Conservation (phyloP, 2,113 vertebrate genomes). For the Equus przewalskii region DNA sequence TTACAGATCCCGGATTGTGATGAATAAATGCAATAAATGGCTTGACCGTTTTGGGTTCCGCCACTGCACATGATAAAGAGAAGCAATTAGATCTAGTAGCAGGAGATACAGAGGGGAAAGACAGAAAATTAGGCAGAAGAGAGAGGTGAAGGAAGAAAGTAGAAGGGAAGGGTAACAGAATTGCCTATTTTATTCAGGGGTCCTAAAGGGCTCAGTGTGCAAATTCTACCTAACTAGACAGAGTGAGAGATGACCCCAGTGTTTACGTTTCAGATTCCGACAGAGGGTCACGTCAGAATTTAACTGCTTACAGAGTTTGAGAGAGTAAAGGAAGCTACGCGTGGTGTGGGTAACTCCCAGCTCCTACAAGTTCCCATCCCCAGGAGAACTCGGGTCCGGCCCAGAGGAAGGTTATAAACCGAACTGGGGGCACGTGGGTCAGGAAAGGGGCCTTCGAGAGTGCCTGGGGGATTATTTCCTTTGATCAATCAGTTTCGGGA, state of each 20-base stretch:
- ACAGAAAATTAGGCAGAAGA: background rate
- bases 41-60: background rate
- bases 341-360: background rate
- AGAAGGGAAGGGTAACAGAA: background rate
- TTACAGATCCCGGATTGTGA: background rate
- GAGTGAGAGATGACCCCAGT: background rate
- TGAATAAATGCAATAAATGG: background rate
- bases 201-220: background rate
- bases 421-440: slow-evolving; percentile 7
- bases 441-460: slow-evolving; percentile 46
- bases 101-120: background rate
- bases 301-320: slow-evolving; percentile 77
- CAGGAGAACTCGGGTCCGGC: background rate
- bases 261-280: slow-evolving; percentile 59
- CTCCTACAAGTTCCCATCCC: background rate
- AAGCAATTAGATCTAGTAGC: background rate
- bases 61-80: background rate
- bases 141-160: background rate
- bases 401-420: background rate
- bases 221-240: background rate
- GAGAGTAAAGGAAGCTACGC: background rate
- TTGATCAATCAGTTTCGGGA: slow-evolving; percentile 34
- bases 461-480: slow-evolving; percentile 36
- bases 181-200: background rate
- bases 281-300: slow-evolving; percentile 77